These are phyloP conservation scores for Galago senegalensis DNA, from an alignment of 2,797 vertebrate species.

Conservation along the genomic window DNA sequence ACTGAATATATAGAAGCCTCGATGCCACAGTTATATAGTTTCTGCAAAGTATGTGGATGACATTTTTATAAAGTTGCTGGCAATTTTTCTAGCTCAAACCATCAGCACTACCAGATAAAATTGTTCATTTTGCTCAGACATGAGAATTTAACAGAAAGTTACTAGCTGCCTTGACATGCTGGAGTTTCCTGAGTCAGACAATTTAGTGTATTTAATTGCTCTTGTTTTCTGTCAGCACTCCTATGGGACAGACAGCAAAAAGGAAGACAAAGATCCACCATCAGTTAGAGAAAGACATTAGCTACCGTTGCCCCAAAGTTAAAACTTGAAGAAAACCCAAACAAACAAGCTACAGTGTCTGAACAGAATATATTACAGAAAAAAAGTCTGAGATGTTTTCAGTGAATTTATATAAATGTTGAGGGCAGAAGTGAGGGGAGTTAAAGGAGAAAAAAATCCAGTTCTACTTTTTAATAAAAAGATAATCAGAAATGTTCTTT, in stretches of 20 bases:
- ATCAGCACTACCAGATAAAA: background rate
- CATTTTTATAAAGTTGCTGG: slow-evolving; percentile 2
- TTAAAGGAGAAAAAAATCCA: background rate
- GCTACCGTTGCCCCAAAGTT: background rate
- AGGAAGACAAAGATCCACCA: slow-evolving; percentile 46
- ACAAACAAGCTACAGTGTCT: slow-evolving; percentile 30
- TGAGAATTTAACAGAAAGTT: slow-evolving; percentile 21
- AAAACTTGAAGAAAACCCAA: slow-evolving; percentile 45
- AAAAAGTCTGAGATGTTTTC: background rate
- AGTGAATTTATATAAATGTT: background rate
- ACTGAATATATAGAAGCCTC: slow-evolving; percentile 1
- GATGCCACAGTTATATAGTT: background rate
- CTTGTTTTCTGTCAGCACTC: slow-evolving; percentile 6
- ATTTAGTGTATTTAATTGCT: slow-evolving; percentile 27
- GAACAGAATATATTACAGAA: slow-evolving; percentile 20
- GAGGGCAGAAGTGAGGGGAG: background rate
- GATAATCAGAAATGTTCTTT: background rate
- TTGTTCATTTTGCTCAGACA: background rate
- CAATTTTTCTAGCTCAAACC: background rate
- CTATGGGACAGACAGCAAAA: slow-evolving; percentile 35
- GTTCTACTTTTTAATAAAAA: slow-evolving; percentile 50
- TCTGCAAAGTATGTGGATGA: background rate
- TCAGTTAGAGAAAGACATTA: slow-evolving; percentile 54
- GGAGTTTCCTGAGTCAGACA: slow-evolving; percentile 53
- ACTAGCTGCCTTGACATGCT: slow-evolving; percentile 48